phyloP scores from a whole-genome alignment of 2,888 invertebrate genomes.

The Tyria jacobaeae region DNA sequence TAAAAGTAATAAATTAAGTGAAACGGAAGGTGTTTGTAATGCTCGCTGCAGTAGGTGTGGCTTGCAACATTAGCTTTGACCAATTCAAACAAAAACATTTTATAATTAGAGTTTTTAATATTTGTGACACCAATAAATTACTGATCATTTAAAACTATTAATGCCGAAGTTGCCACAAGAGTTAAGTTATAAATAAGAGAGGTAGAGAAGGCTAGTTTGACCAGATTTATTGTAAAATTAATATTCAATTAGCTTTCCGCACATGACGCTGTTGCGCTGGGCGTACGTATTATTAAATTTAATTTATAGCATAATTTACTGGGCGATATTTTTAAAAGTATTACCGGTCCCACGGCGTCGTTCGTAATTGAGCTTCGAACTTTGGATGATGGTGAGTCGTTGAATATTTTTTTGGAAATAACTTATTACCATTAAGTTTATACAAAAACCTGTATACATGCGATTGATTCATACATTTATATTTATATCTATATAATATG shows the following conservation, averaged over 20 bases:
- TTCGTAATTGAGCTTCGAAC: slow-evolving; percentile 72
- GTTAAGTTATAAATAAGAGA: slow-evolving; percentile 79
- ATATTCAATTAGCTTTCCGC: slow-evolving; percentile 87
- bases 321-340: slow-evolving; percentile 83
- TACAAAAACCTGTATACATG: too few relatives aligned
- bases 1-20: slow-evolving; percentile 84
- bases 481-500: too few relatives aligned
- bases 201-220: slow-evolving; percentile 70
- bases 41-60: slow-evolving; percentile 76
- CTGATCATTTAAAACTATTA: slow-evolving; percentile 59
- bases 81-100: slow-evolving; percentile 46
- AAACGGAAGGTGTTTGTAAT: slow-evolving; percentile 83
- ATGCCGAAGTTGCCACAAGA: slow-evolving; percentile 58
- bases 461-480: too few relatives aligned
- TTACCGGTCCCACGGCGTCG: slow-evolving; percentile 74
- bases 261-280: slow-evolving; percentile 82
- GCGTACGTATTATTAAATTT: slow-evolving; percentile 84
- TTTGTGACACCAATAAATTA: slow-evolving; percentile 56
- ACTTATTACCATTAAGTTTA: slow-evolving; percentile 22
- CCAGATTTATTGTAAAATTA: slow-evolving; percentile 85
- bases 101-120: slow-evolving; percentile 43
- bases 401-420: slow-evolving; percentile 25
- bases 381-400: slow-evolving; percentile 59
- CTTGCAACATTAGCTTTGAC: slow-evolving; percentile 66
- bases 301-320: slow-evolving; percentile 86